These are phyloP conservation scores for Hedya salicella DNA, from an alignment of 2,888 invertebrate species.

Conservation along the genomic window DNA sequence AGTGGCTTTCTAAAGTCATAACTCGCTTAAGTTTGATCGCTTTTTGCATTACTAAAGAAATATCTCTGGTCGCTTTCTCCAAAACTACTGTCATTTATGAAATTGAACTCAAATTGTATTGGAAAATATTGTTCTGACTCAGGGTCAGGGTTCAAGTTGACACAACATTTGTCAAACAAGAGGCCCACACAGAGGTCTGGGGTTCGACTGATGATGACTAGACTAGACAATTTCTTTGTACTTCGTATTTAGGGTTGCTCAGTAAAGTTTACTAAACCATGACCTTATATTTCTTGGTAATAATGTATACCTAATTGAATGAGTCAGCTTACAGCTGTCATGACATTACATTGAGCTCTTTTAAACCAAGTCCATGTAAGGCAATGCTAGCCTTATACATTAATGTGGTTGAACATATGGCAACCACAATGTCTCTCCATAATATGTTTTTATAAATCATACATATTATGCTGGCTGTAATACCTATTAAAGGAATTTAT, in stretches of 20 bases:
- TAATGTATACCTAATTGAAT: constrained; percentile 10
- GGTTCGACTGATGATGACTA: too few relatives aligned
- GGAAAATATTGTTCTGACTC: too few relatives aligned
- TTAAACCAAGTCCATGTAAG: constrained; percentile 50
- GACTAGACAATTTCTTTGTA: background rate
- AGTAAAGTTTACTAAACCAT: background rate
- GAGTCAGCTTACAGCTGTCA: constrained; percentile 27
- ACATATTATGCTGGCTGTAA: background rate
- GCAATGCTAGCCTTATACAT: constrained; percentile 13
- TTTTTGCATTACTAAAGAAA: too few relatives aligned
- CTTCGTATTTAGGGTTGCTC: background rate
- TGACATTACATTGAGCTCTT: constrained; percentile 47
- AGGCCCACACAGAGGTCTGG: too few relatives aligned
- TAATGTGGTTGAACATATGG: constrained; percentile 22
- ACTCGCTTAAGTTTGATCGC: too few relatives aligned
- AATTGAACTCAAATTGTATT: too few relatives aligned
- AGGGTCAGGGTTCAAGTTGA: too few relatives aligned
- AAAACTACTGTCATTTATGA: too few relatives aligned
- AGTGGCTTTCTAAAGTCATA: too few relatives aligned
- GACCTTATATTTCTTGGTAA: constrained; percentile 20
- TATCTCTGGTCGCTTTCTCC: too few relatives aligned
- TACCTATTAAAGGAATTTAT: background rate
- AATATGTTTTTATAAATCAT: background rate
- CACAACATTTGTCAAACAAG: too few relatives aligned
- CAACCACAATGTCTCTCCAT: constrained; percentile 2